Conservation (phyloP, 2,113 vertebrate species). For the Notechis scutatus region DNA sequence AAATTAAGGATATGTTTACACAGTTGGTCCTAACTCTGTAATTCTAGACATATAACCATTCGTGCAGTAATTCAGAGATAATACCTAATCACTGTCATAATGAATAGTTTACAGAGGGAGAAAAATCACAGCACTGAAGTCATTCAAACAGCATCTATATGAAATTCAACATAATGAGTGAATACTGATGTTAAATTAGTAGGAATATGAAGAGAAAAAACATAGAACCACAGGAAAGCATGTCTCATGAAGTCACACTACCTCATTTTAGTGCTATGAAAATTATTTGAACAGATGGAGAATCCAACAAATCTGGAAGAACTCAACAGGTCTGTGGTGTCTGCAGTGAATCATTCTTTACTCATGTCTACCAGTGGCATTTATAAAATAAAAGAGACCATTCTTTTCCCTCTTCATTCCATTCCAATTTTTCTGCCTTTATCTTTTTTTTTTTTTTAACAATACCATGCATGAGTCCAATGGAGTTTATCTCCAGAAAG, state of each 20-base stretch:
- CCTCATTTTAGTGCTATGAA: constrained; percentile 16
- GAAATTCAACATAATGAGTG: background rate
- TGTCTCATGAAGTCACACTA: background rate
- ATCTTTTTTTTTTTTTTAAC: background rate
- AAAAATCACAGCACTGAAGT: constrained; percentile 10
- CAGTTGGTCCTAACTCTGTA: background rate
- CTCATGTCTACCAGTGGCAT: constrained; percentile 37
- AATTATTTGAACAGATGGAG: constrained; percentile 43
- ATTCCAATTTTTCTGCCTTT: background rate
- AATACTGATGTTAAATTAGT: background rate
- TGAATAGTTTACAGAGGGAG: background rate
- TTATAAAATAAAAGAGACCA: constrained; percentile 13
- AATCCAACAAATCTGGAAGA: constrained; percentile 12
- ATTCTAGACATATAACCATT: background rate
- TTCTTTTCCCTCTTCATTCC: constrained; percentile 1
- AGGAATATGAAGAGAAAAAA: constrained; percentile 18
- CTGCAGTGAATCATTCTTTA: constrained; percentile 35
- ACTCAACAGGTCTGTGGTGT: constrained; percentile 32
- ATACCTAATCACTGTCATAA: background rate
- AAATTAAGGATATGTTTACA: background rate
- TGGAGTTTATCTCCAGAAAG: background rate
- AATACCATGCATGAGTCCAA: background rate
- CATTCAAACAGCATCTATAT: background rate
- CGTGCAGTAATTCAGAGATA: background rate
- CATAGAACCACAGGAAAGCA: constrained; percentile 10